A percentile compares a stretch with the other conserved stretches of the same genome.
phyloP scores from a whole-genome alignment of 2,888 invertebrate species.

The Pseudolycoriella hygida region DNA sequence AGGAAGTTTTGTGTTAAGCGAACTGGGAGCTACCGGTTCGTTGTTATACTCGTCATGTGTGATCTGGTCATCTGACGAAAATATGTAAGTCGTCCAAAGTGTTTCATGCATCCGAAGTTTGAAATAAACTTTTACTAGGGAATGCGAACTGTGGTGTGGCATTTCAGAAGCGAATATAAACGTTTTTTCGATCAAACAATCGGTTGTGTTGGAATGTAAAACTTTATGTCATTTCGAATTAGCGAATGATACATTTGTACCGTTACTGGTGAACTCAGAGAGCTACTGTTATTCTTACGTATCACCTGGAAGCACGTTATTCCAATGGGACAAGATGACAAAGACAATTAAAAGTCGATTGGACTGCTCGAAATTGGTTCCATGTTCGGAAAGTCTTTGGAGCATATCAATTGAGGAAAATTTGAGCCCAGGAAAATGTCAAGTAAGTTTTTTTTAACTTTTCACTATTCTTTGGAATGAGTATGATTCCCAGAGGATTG shows the following conservation, averaged over 20 bases:
- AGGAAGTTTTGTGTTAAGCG: slow-evolving; percentile 60
- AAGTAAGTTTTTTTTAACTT: slow-evolving; percentile 31
- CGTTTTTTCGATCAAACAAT: slow-evolving; percentile 53
- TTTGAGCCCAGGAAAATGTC: slow-evolving; percentile 57
- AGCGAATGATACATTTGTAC: slow-evolving; percentile 44
- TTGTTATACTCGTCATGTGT: no score
- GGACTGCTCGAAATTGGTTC: slow-evolving; percentile 82
- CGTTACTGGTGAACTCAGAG: slow-evolving; percentile 46
- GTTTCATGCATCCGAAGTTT: no score
- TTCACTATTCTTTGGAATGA: no score
- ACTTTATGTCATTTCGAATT: slow-evolving; percentile 41
- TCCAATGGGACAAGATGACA: slow-evolving; percentile 62
- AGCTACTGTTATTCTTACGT: slow-evolving; percentile 61
- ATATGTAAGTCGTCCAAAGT: no score
- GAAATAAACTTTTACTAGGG: slow-evolving; percentile 21
- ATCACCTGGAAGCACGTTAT: slow-evolving; percentile 73
- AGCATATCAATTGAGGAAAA: slow-evolving; percentile 82
- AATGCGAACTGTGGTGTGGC: slow-evolving; percentile 75
- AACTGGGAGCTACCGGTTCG: slow-evolving; percentile 33
- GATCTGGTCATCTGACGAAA: no score
- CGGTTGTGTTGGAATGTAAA: slow-evolving; percentile 57
- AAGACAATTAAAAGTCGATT: slow-evolving; percentile 56
- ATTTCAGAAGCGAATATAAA: slow-evolving; percentile 63
- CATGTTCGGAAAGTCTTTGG: slow-evolving; percentile 80
- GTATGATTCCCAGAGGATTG: no score